These are phyloP conservation scores for Trichonephila clavata DNA, from an alignment of 1,140 invertebrate species.

Conservation along the genomic window DNA sequence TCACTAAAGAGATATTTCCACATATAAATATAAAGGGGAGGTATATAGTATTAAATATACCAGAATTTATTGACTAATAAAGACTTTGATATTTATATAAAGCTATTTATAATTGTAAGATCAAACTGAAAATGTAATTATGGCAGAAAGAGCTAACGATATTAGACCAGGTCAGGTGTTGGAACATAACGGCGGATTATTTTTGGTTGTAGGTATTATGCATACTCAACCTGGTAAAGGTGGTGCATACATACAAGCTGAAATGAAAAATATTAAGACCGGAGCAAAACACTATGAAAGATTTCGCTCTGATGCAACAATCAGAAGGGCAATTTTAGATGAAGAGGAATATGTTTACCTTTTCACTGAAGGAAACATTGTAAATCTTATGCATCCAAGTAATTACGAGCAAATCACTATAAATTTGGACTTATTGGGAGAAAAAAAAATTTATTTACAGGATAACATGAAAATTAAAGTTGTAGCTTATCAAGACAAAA, in stretches of 20 bases:
- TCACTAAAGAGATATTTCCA: constrained; percentile 24
- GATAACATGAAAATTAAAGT: constrained; percentile 17
- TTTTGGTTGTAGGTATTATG: constrained; percentile 33
- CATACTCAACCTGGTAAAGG: constrained; percentile 16
- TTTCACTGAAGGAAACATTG: constrained; percentile 16
- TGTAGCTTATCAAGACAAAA: constrained; percentile 11
- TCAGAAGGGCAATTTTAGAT: constrained; percentile 23
- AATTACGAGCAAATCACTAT: constrained; percentile 24
- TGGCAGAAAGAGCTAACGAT: constrained; percentile 46
- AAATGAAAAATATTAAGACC: constrained; percentile 32
- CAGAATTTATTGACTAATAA: constrained; percentile 26
- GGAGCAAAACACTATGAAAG: constrained; percentile 49
- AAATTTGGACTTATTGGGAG: constrained; percentile 8
- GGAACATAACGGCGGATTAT: constrained; percentile 33
- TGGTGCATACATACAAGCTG: constrained; percentile 36
- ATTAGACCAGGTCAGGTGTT: constrained; percentile 39
- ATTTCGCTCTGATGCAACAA: constrained; percentile 24
- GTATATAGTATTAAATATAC: constrained; percentile 19
- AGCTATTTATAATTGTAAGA: constrained; percentile 21
- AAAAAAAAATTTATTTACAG: constrained; percentile 19
- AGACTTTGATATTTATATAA: constrained; percentile 27
- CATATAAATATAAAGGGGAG: constrained; percentile 19
- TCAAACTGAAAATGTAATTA: constrained; percentile 42
- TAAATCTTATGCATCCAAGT: constrained; percentile 24
- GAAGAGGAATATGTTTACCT: constrained; percentile 14